Percentiles rank a stretch among this genome's conserved stretches.
Evolutionary conservation across 1,140 invertebrate genomes (phyloP).

Genomic region (Zaprionus tsacasi): DNA sequence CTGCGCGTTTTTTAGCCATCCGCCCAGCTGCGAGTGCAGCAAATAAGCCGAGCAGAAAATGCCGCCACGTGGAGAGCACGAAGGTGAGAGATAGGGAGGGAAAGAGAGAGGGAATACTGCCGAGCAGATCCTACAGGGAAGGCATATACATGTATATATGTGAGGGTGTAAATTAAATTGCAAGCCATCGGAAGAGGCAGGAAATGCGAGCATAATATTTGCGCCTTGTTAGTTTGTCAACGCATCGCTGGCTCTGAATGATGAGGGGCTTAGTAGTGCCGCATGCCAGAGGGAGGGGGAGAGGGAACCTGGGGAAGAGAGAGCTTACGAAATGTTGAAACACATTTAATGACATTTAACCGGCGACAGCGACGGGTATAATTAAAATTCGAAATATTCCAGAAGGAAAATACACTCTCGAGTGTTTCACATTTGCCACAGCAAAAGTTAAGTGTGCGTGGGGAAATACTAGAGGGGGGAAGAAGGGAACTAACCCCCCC

Average conservation of each 20-base stretch:
- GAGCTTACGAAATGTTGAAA: slow-evolving; percentile 47
- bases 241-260: slow-evolving; percentile 68
- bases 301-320: background rate
- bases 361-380: slow-evolving; percentile 48
- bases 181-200: slow-evolving; percentile 53
- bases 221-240: slow-evolving; percentile 76
- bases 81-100: background rate
- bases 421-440: slow-evolving; percentile 26
- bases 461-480: background rate
- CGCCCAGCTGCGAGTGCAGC: slow-evolving; percentile 22
- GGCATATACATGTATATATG: slow-evolving; percentile 30
- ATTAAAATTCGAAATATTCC: slow-evolving; percentile 71
- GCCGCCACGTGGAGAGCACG: slow-evolving; percentile 37
- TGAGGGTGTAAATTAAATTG: slow-evolving; percentile 61
- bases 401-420: slow-evolving; percentile 13
- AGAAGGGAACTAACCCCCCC: background rate
- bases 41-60: slow-evolving; percentile 79
- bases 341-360: slow-evolving; percentile 78
- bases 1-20: slow-evolving; percentile 15
- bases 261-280: slow-evolving; percentile 31
- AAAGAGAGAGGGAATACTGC: background rate
- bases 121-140: slow-evolving; percentile 34
- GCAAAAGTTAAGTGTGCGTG: slow-evolving; percentile 25
- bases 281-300: background rate
- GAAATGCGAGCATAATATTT: slow-evolving; percentile 71